These are phyloP conservation scores for Spatula clypeata DNA, from an alignment of 2,797 vertebrate species.

Conservation along the genomic window DNA sequence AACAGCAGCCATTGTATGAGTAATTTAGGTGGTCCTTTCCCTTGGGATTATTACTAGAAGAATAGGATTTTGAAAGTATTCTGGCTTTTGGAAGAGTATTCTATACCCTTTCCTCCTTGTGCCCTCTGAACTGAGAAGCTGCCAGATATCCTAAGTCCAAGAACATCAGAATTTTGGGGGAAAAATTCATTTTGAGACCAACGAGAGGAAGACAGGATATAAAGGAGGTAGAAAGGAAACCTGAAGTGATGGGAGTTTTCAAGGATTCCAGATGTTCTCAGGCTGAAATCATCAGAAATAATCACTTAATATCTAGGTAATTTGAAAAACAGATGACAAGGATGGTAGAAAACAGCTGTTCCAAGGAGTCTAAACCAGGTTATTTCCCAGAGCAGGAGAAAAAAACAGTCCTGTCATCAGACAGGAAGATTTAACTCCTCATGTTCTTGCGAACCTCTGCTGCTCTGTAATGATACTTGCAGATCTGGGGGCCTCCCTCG, in stretches of 20 bases:
- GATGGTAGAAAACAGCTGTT: slow-evolving; percentile 90
- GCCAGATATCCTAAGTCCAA: neutral
- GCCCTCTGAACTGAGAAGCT: neutral
- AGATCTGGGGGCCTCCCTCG: neutral
- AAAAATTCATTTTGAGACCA: neutral
- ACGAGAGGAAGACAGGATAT: slow-evolving; percentile 33
- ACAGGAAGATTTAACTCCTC: slow-evolving; percentile 55
- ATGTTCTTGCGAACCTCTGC: neutral
- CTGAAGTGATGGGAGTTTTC: slow-evolving; percentile 43
- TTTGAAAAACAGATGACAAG: slow-evolving; percentile 92
- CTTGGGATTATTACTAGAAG: neutral
- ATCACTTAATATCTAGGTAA: slow-evolving; percentile 92
- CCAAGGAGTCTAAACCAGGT: slow-evolving; percentile 61
- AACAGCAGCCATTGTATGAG: neutral
- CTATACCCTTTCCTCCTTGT: neutral
- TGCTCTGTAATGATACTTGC: neutral
- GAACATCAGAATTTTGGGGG: neutral
- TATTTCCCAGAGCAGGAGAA: slow-evolving; percentile 43
- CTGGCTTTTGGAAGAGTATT: neutral
- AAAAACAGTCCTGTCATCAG: slow-evolving; percentile 35
- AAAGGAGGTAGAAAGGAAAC: slow-evolving; percentile 24
- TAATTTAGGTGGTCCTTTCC: neutral
- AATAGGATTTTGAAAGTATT: neutral
- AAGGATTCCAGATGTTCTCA: slow-evolving; percentile 81
- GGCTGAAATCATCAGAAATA: slow-evolving; percentile 89